Evolutionary conservation across 2,113 vertebrate genomes (phyloP).

Genomic region (Pelecanoides urinatrix): DNA sequence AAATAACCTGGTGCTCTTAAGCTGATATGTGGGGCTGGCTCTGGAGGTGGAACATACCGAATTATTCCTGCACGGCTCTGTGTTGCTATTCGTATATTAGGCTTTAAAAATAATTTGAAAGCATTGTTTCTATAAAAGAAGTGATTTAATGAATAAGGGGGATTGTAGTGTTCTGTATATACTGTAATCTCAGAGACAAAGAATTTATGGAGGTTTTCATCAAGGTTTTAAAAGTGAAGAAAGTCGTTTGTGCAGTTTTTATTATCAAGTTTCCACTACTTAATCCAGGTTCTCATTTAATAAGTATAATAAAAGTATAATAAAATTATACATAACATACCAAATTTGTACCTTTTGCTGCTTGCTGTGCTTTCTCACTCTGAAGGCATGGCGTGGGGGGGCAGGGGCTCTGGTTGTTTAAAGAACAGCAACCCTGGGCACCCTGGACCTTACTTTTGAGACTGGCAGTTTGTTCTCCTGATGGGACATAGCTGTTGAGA

Average conservation of each 20-base stretch:
- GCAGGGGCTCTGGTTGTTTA: neutral
- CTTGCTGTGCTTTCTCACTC: neutral
- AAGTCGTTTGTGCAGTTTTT: neutral
- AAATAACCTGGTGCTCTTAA: slow-evolving; percentile 35
- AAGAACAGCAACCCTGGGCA: neutral
- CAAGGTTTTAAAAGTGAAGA: neutral
- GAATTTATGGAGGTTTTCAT: neutral
- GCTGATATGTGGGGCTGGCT: neutral
- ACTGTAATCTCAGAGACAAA: neutral
- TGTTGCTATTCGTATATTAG: neutral
- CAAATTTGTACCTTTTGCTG: neutral
- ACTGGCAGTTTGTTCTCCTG: neutral
- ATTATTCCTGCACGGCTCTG: neutral
- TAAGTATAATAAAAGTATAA: neutral
- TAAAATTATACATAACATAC: neutral
- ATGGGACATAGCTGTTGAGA: neutral
- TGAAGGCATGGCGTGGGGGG: rapidly evolving
- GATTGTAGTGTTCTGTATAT: neutral
- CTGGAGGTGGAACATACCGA: neutral
- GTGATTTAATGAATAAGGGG: neutral
- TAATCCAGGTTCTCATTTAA: neutral
- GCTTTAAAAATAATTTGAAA: neutral
- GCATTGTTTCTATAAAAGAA: neutral
- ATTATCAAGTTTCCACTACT: neutral
- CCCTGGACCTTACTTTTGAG: neutral